A percentile compares a stretch with the other conserved stretches of the same genome.
Evolutionary conservation across 2,888 invertebrate species (phyloP).

Genomic region (Carpatolechia fugitivella): DNA sequence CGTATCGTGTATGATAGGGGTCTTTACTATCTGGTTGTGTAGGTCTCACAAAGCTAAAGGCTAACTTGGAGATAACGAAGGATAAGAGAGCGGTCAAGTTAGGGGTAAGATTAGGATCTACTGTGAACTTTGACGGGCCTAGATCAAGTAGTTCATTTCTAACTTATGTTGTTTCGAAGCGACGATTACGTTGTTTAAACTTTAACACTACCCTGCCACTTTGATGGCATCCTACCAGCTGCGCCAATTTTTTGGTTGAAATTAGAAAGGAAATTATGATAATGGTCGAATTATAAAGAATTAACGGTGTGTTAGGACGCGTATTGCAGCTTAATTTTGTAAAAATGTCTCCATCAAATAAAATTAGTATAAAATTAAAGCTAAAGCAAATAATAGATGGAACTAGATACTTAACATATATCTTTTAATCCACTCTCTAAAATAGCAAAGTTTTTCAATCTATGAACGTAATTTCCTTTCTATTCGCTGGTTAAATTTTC

Average conservation of each 20-base stretch:
- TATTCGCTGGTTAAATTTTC: neutral
- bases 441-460: neutral
- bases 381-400: no score
- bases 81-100: conserved; percentile 1
- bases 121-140: neutral
- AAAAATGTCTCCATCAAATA: no score
- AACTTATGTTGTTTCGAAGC: neutral
- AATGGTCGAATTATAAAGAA: no score
- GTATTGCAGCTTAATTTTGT: no score
- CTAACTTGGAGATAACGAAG: neutral
- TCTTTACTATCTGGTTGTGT: neutral
- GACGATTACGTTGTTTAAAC: neutral
- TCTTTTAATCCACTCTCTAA: neutral
- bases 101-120: conserved; percentile 1
- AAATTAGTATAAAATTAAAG: no score
- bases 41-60: neutral
- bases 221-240: neutral
- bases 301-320: no score
- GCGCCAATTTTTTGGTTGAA: neutral
- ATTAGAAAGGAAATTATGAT: no score
- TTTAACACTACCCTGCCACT: neutral
- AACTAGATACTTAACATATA: no score
- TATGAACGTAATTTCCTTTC: neutral
- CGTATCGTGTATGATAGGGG: neutral
- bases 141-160: neutral